Conservation (phyloP, 2,797 vertebrate species). For the Nannoperca australis region DNA sequence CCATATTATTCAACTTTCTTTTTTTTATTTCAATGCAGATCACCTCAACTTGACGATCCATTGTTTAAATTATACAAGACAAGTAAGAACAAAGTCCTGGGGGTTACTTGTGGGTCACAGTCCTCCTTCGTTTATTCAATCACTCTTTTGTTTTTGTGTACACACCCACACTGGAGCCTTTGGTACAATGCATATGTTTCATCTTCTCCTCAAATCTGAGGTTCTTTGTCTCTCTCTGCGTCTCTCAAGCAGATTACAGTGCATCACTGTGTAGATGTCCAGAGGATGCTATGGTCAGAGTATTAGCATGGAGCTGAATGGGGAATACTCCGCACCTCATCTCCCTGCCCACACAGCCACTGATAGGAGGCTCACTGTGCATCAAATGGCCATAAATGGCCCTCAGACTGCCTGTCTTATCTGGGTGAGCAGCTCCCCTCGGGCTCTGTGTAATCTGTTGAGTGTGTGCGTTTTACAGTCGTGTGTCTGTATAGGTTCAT, state of each 20-base stretch:
- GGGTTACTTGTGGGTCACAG: slow-evolving; percentile 30
- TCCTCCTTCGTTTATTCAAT: slow-evolving; percentile 27
- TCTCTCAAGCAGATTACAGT: slow-evolving; percentile 49
- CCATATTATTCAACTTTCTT: background rate
- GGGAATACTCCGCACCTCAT: slow-evolving; percentile 80
- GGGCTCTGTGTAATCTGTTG: slow-evolving; percentile 59
- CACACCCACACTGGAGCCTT: slow-evolving; percentile 45
- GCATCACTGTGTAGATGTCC: slow-evolving; percentile 43
- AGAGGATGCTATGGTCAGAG: slow-evolving; percentile 59
- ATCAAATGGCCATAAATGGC: slow-evolving; percentile 82
- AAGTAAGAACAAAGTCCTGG: slow-evolving; percentile 4
- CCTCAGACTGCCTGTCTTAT: slow-evolving; percentile 79
- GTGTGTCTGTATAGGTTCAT: slow-evolving; percentile 25
- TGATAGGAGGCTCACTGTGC: slow-evolving; percentile 82
- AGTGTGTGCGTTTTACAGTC: slow-evolving; percentile 52
- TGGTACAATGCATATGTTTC: slow-evolving; percentile 48
- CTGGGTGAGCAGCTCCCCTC: slow-evolving; percentile 73
- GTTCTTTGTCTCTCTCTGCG: slow-evolving; percentile 39
- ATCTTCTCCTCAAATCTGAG: slow-evolving; percentile 48
- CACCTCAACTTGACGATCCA: background rate
- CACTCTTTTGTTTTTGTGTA: slow-evolving; percentile 41
- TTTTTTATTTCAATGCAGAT: background rate
- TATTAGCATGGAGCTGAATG: slow-evolving; percentile 65
- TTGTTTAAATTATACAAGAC: background rate
- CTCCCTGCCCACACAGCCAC: slow-evolving; percentile 79